phyloP scores from a whole-genome alignment of 2,888 invertebrate genomes.

The Microctonus aethiopoides region DNA sequence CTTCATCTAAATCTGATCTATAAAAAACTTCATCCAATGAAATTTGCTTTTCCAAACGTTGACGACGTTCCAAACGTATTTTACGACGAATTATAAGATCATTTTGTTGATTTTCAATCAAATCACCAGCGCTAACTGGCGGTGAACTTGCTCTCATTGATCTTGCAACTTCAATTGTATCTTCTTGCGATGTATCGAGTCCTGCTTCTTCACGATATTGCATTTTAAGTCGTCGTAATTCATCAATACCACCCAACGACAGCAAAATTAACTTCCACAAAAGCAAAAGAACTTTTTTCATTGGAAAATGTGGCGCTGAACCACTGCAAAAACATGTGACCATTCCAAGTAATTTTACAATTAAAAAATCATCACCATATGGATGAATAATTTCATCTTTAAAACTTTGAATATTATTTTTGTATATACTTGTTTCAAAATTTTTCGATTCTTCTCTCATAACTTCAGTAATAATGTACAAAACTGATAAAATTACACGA shows the following conservation, averaged over 20 bases:
- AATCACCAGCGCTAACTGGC: slow-evolving; percentile 91
- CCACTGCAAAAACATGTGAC: slow-evolving; percentile 97
- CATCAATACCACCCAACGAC: slow-evolving; percentile 90
- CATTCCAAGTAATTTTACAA: slow-evolving; percentile 93
- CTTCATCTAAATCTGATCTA: slow-evolving; percentile 59
- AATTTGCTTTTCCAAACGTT: slow-evolving; percentile 89
- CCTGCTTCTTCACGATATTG: slow-evolving; percentile 77
- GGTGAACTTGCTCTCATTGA: slow-evolving; percentile 96
- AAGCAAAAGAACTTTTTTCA: slow-evolving; percentile 95
- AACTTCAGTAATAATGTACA: slow-evolving; percentile 96
- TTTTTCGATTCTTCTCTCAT: slow-evolving; percentile 77
- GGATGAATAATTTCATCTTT: slow-evolving; percentile 73
- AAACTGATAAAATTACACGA: slow-evolving; percentile 89
- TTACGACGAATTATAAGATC: slow-evolving; percentile 55
- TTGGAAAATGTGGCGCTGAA: slow-evolving; percentile 95
- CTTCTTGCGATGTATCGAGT: slow-evolving; percentile 85
- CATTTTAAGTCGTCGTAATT: slow-evolving; percentile 81
- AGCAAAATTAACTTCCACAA: slow-evolving; percentile 96
- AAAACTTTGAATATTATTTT: slow-evolving; percentile 71
- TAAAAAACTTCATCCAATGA: slow-evolving; percentile 83
- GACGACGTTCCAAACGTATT: slow-evolving; percentile 14
- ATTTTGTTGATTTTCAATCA: slow-evolving; percentile 84
- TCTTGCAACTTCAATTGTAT: slow-evolving; percentile 93
- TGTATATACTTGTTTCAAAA: slow-evolving; percentile 67
- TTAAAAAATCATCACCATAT: slow-evolving; percentile 83